These are phyloP conservation scores for Periparus ater DNA, from an alignment of 2,797 vertebrate genomes.

Conservation along the genomic window DNA sequence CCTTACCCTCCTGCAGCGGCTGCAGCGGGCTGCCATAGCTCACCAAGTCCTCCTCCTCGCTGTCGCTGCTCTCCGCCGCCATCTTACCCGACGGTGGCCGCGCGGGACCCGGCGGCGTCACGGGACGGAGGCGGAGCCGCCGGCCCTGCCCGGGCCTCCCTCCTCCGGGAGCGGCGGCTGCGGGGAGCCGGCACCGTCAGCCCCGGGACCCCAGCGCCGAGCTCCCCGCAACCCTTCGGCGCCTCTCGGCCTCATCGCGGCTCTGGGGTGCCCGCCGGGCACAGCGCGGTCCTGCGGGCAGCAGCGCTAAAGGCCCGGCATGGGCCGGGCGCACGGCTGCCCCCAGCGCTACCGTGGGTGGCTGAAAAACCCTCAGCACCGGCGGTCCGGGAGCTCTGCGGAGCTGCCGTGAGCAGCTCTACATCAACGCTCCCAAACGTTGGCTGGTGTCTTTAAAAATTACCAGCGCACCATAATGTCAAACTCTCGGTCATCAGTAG, in stretches of 20 bases:
- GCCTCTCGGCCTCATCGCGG: not conserved
- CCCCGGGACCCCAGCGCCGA: too few species aligned
- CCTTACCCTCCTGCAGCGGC: constrained; percentile 87
- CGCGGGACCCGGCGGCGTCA: not conserved
- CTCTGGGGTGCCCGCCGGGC: not conserved
- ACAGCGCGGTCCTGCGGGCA: not conserved
- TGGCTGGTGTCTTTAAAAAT: too few species aligned
- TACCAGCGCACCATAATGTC: too few species aligned
- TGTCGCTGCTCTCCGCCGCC: constrained; percentile 77
- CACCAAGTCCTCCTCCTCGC: constrained; percentile 83
- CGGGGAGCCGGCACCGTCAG: too few species aligned
- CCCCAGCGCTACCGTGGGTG: not conserved
- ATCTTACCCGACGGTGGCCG: constrained; percentile 67
- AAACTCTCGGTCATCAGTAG: too few species aligned
- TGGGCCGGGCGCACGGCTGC: too few species aligned
- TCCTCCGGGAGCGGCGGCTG: too few species aligned
- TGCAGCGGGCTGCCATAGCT: constrained; percentile 84
- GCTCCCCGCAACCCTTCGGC: not conserved
- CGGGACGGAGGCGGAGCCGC: not conserved
- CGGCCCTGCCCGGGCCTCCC: too few species aligned
- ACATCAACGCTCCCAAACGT: not conserved
- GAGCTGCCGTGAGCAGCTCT: not conserved
- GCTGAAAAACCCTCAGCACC: not conserved
- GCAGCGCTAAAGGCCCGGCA: not conserved
- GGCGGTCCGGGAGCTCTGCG: not conserved